These are phyloP conservation scores for Sakesphorus luctuosus DNA, from an alignment of 2,113 vertebrate species.

Conservation along the genomic window DNA sequence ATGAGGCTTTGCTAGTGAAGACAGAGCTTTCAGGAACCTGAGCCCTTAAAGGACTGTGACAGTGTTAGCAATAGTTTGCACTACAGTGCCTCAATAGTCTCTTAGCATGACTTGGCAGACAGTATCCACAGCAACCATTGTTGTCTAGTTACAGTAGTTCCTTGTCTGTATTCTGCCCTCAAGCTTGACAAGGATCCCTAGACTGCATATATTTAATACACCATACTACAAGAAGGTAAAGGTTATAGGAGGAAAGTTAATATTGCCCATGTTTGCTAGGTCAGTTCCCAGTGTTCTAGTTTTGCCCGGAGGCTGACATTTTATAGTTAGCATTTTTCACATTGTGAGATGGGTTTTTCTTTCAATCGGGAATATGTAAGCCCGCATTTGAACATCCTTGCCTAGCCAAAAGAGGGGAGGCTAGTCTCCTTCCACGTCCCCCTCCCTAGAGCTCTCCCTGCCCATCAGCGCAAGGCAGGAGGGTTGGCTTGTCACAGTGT, in stretches of 20 bases:
- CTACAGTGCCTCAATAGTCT: background rate
- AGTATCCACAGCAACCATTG: background rate
- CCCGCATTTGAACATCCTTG: background rate
- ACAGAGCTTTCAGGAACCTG: background rate
- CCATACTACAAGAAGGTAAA: background rate
- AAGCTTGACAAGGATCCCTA: background rate
- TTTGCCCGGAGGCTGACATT: background rate
- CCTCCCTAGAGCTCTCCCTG: background rate
- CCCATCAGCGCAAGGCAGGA: accelerated
- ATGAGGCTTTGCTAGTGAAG: background rate
- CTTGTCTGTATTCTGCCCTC: background rate
- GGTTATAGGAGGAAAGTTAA: conserved; percentile 15
- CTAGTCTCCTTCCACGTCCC: background rate
- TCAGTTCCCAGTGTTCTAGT: background rate
- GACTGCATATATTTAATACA: background rate
- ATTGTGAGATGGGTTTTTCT: background rate
- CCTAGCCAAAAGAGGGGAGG: background rate
- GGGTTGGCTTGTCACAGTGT: background rate
- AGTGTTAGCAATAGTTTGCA: background rate
- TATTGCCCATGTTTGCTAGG: background rate
- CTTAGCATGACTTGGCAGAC: background rate
- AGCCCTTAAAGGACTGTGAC: background rate
- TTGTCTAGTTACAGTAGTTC: background rate
- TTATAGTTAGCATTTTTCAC: background rate
- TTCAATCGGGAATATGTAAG: accelerated